phyloP scores from a whole-genome alignment of 92 coral and sea anemone species.

The Nematostella vectensis region DNA sequence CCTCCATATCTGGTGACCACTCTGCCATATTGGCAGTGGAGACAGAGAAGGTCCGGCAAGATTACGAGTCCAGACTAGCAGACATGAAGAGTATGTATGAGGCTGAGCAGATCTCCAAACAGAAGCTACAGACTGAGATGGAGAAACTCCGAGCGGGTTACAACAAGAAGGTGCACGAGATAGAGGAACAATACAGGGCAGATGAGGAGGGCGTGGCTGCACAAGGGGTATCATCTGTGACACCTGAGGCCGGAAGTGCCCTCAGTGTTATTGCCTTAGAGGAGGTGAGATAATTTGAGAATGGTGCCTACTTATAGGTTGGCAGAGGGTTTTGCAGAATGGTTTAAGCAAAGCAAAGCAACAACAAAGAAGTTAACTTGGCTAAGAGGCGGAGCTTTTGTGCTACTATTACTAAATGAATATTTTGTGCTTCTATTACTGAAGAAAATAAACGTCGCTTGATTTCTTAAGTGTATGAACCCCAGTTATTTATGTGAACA shows the following conservation, averaged over 20 bases:
- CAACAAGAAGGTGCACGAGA: constrained; percentile 63
- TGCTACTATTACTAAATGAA: too few relatives aligned
- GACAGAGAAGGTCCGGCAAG: constrained; percentile 66
- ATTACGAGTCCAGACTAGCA: constrained; percentile 68
- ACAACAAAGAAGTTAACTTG: too few relatives aligned
- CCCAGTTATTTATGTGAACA: too few relatives aligned
- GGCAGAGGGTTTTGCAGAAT: too few relatives aligned
- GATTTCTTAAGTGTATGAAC: too few relatives aligned
- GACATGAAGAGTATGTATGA: constrained; percentile 84
- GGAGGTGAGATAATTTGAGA: constrained; percentile 12
- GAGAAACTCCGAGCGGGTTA: constrained; percentile 65
- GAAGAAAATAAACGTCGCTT: too few relatives aligned
- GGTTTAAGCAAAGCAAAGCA: too few relatives aligned
- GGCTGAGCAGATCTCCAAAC: constrained; percentile 87
- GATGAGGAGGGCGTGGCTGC: constrained; percentile 13
- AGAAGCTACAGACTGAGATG: constrained; percentile 82
- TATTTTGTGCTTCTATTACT: too few relatives aligned
- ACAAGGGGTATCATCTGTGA: constrained; percentile 9
- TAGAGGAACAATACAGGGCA: constrained; percentile 69
- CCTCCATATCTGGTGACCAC: constrained; percentile 43
- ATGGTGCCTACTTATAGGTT: too few relatives aligned
- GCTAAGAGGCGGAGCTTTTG: too few relatives aligned
- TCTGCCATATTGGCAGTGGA: constrained; percentile 54
- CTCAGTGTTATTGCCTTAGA: constrained; percentile 48
- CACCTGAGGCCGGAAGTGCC: constrained; percentile 40